Base-by-base conservation (phyloP, 2,888 invertebrate species). In the Trypoxylon attenuatum region DNA sequence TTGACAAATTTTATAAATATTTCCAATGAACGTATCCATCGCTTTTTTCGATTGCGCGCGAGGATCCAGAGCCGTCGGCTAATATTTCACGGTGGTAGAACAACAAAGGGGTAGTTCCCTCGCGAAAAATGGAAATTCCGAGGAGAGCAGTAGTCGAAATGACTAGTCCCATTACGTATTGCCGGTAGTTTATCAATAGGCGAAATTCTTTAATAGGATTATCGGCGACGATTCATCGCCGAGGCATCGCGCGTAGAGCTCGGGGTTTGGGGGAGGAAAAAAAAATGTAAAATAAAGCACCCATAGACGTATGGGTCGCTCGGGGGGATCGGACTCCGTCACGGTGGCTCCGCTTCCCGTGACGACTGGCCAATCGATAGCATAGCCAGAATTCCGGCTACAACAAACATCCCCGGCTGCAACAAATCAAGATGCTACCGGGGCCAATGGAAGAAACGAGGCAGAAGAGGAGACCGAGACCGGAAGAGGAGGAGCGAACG, bases 381-480 rank as follows among this genome's bases (percentile, higher is more conserved):
- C n/a, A 33, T 10, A 33, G 33, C 33, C 13, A 4, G 33, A 33
- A 33, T 33, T 1, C 13, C 33, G 5, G 33, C 4, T 33, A 33
- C 8, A 33, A 33, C 33, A 33, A 33, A 33, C 33, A 33, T 33
- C n/a, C 15, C 5, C 13, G 27, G 5, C 43, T 19, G 43, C 43
- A 50, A 51, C 49, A 50, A 51, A 50, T 56, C 50, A 56, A 56
- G 50, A 43, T 19, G 50, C 45, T 39, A 39, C 45, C 22, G 18
- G 43, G n/a, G 13, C 13, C 13, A 27, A 5, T n/a, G n/a, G n/a
- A n/a, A n/a, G n/a, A n/a, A n/a, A n/a, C n/a, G n/a, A n/a, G n/a
- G n/a, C n/a, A n/a, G n/a, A n/a, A n/a, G n/a, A n/a, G n/a, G n/a
- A n/a, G n/a, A n/a, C n/a, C n/a, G n/a, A n/a, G n/a, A n/a, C n/a